Evolutionary conservation across 2,113 vertebrate genomes (phyloP), one percentile per base, ranked within the genome.

Genomic region (Ascaphus truei): DNA sequence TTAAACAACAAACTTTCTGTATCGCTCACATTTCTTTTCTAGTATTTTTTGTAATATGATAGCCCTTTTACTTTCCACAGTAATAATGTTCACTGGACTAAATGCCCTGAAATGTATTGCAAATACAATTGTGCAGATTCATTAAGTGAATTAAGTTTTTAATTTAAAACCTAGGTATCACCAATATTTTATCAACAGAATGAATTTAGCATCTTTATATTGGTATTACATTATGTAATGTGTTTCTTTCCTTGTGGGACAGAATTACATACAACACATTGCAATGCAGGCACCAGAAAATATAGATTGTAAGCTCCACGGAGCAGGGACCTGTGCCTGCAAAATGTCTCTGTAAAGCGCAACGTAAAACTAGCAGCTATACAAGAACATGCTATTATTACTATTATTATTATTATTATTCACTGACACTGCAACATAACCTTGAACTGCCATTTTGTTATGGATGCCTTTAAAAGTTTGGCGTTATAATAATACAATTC

Each of bases 161-260:
- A 47, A 57, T 67, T 45, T 53, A 67, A 56, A 67, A 67, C 64
- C 33, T 67, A 67, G 45, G 43, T 39, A 68, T 68, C 22, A 47
- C 56, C 27, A 68, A 15, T 58, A 41, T 55, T 66, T 66, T 63
- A 63, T 51, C 55, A 50, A 55, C 62, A 66, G 18, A 58, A 30
- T 67, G 56, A 56, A 56, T 67, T 56, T 57, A 48, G 27, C 36
- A 47, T 36, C 52, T 48, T 58, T 68, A 31, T 30, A 33, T 62
- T 58, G 47, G 36, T 58, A 34, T 68, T 36, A 67, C 52, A 56
- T 47, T 57, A 55, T 57, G 34, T 9, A 4, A n/a, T n/a, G n/a
- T n/a, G n/a, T n/a, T n/a, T n/a, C n/a, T n/a, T n/a, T n/a, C n/a
- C n/a, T n/a, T n/a, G n/a, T 12, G n/a, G 36, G 11, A 13, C 11